These are phyloP conservation scores for Bombus soroeensis DNA, from an alignment of 1,140 invertebrate species.

Conservation along the genomic window DNA sequence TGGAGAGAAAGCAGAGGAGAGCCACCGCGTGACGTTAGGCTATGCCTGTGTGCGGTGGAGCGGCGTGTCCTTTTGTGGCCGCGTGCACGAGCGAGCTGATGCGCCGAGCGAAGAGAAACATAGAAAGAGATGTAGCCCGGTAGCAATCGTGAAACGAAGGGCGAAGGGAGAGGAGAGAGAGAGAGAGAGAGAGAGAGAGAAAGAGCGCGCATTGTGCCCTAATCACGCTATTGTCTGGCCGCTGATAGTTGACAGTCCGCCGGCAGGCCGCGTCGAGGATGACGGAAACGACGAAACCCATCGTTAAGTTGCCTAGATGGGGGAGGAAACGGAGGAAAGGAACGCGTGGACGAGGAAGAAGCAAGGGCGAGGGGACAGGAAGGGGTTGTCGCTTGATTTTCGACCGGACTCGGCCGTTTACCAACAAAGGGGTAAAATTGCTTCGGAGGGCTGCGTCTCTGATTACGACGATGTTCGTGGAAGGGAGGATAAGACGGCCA, in stretches of 20 bases:
- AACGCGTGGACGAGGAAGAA: not conserved
- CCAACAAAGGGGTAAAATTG: conserved; percentile 62
- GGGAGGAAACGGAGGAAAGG: conserved; percentile 8
- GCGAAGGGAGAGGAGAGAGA: not conserved
- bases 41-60: not conserved
- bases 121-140: conserved; percentile 12
- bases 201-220: conserved; percentile 65
- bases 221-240: conserved; percentile 73
- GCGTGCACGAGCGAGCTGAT: not conserved
- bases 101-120: not conserved
- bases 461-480: conserved; percentile 45
- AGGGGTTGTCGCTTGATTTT: conserved; percentile 44
- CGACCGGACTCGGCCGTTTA: conserved; percentile 43
- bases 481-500: not conserved
- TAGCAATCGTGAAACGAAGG: not conserved
- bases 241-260: conserved; percentile 64
- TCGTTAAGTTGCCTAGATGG: conserved; percentile 32
- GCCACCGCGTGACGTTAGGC: not conserved
- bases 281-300: conserved; percentile 47
- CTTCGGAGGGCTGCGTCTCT: conserved; percentile 50
- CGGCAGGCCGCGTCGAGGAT: conserved; percentile 25
- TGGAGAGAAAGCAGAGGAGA: conserved; percentile 14
- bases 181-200: not conserved
- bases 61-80: conserved; percentile 30
- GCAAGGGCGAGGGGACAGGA: not conserved